Evolutionary conservation across 1,140 invertebrate genomes (phyloP).

Genomic region (Dendrolimus punctatus): DNA sequence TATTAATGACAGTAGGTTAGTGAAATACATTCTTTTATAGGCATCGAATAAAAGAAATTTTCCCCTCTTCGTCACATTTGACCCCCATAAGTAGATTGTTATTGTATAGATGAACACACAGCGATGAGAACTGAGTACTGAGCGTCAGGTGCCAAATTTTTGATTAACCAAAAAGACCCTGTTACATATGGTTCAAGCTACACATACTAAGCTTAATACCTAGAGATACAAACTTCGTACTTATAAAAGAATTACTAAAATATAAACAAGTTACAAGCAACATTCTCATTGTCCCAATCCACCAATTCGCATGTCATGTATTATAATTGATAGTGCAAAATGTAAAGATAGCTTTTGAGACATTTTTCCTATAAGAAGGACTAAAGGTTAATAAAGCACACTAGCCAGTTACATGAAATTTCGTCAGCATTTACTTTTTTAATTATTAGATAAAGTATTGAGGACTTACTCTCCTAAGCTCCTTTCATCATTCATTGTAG

Average conservation of each 20-base stretch:
- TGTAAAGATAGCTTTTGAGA: too few species aligned
- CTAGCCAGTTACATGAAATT: too few species aligned
- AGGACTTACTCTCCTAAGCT: too few species aligned
- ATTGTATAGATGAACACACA: slow-evolving; percentile 40
- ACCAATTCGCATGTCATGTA: too few species aligned
- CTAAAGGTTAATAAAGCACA: too few species aligned
- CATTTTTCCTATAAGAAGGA: too few species aligned
- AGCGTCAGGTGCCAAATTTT: slow-evolving; percentile 49
- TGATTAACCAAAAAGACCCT: slow-evolving; percentile 58
- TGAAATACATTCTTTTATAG: slow-evolving; percentile 53
- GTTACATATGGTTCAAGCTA: slow-evolving; percentile 32
- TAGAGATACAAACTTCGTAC: slow-evolving; percentile 27
- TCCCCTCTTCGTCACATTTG: slow-evolving; percentile 23
- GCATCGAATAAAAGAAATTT: slow-evolving; percentile 48
- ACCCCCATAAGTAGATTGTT: slow-evolving; percentile 20
- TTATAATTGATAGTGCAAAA: too few species aligned
- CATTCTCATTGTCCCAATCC: too few species aligned
- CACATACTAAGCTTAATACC: slow-evolving; percentile 31
- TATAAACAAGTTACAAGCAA: too few species aligned
- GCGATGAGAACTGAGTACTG: slow-evolving; percentile 19
- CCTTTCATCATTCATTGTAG: too few species aligned
- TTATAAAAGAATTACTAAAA: slow-evolving; percentile 9
- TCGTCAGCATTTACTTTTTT: too few species aligned
- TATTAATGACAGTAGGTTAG: slow-evolving; percentile 16
- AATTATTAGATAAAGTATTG: too few species aligned